Evolutionary conservation across 2,113 vertebrate species (phyloP), one percentile per base, ranked within the genome.

Genomic region (Empidonax alnorum): DNA sequence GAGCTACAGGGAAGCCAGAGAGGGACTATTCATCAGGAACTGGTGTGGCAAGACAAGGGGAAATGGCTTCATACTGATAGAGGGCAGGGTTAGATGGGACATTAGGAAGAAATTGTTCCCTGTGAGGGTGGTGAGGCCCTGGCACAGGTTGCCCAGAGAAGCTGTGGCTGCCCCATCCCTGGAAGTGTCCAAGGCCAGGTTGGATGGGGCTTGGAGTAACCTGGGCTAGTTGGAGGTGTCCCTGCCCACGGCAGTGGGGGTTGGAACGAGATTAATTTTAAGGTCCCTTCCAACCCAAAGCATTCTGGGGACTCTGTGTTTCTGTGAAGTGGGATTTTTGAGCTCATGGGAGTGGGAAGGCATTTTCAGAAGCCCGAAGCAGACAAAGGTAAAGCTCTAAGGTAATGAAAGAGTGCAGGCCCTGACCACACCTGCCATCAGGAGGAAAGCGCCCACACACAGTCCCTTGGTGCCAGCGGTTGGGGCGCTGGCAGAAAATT

Each of bases 31-130:
- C 37, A 27, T 0, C 6, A 12, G 21, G 10, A 59, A 11, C 25
- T 76, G 53, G 14, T 44, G 39, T 0, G 53, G 0, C 53, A 44
- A 53, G 13, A 59, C 25, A 37, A 44, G 1, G 1, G 18, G 63
- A 22, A 39, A 69, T 46, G 22, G 23, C 0, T 46, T 53, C 33
- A 0, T 0, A 37, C 0, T 27, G 46, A 0, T 46, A 61, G 3
- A 50, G 25, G 12, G 3, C 12, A 87, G 33, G 14, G 2, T 0
- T 10, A 1, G 39, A 10, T 62, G 14, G 39, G 39, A 61, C 69
- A 5, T 28, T 46, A 9, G 19, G 47, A 1, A 55, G 33, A 19
- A 77, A 69, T 61, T 46, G 1, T 61, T 77, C 14, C 6, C 22
- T 46, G 33, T 1, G 0, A 77, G 46, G 33, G 55, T 46, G 46